phyloP scores from a whole-genome alignment of 2,113 vertebrate genomes.

The Colinus virginianus region DNA sequence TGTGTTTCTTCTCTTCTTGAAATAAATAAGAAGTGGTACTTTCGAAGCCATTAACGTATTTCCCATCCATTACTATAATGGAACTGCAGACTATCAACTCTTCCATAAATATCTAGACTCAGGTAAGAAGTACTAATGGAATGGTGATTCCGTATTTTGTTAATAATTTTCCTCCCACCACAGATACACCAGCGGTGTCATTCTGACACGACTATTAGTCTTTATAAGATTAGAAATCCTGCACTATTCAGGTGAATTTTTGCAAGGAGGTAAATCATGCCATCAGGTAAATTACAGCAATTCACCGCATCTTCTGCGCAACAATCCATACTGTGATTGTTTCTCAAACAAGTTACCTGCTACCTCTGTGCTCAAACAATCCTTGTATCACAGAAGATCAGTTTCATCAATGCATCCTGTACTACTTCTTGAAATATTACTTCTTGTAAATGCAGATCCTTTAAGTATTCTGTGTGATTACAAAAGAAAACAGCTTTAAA shows the following conservation, averaged over 20 bases:
- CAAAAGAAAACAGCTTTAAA: neutral
- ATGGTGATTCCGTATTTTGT: neutral
- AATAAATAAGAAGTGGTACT: no score
- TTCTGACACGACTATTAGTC: neutral
- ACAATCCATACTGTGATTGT: neutral
- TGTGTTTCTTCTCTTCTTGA: no score
- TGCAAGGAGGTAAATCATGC: neutral
- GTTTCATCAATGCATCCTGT: neutral
- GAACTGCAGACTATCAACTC: neutral
- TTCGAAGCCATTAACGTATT: neutral
- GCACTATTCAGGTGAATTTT: neutral
- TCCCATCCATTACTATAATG: neutral
- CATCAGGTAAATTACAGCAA: neutral
- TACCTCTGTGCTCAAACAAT: neutral
- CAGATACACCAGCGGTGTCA: neutral
- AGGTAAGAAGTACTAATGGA: neutral
- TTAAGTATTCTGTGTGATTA: neutral
- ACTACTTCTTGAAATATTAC: neutral
- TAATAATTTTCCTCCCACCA: accelerated
- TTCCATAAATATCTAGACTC: neutral
- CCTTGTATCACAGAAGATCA: neutral
- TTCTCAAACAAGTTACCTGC: neutral
- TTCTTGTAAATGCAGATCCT: neutral
- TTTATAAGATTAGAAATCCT: neutral
- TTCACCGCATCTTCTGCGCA: neutral